Evolutionary conservation across 2,113 vertebrate genomes (phyloP).

Genomic region (Peromyscus maniculatus): DNA sequence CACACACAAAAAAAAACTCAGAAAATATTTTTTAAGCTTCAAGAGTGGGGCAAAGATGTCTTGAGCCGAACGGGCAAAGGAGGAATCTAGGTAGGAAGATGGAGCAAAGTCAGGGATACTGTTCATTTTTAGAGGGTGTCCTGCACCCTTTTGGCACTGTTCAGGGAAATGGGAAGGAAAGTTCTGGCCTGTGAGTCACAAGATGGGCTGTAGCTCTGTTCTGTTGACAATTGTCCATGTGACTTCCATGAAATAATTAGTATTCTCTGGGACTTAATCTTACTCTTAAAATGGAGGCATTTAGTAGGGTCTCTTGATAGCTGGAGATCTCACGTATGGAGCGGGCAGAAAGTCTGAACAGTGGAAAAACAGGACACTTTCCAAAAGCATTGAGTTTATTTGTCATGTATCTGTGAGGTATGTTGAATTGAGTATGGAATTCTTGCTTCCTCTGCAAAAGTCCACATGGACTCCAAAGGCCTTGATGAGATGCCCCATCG

Average conservation of each 20-base stretch:
- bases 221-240: neutral
- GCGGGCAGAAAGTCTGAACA: neutral
- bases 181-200: accelerated
- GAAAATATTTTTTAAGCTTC: neutral
- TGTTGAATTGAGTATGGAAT: neutral
- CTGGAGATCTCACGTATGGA: neutral
- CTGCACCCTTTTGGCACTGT: neutral
- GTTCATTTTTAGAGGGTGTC: neutral
- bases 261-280: neutral
- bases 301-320: neutral
- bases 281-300: neutral
- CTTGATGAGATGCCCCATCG: constrained; percentile 18
- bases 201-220: neutral
- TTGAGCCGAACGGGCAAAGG: neutral
- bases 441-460: constrained; percentile 59
- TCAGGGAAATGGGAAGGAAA: neutral
- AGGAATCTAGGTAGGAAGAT: constrained; percentile 17
- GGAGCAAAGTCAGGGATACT: neutral
- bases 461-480: constrained; percentile 41
- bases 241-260: neutral
- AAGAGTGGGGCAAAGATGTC: neutral
- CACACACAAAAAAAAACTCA: neutral
- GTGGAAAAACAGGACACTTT: neutral
- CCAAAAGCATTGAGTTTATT: constrained; percentile 28
- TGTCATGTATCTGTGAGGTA: neutral